Evolutionary conservation across 2,888 invertebrate species (phyloP), one percentile per base, ranked within the genome.

Genomic region (Peribatodes rhomboidaria): DNA sequence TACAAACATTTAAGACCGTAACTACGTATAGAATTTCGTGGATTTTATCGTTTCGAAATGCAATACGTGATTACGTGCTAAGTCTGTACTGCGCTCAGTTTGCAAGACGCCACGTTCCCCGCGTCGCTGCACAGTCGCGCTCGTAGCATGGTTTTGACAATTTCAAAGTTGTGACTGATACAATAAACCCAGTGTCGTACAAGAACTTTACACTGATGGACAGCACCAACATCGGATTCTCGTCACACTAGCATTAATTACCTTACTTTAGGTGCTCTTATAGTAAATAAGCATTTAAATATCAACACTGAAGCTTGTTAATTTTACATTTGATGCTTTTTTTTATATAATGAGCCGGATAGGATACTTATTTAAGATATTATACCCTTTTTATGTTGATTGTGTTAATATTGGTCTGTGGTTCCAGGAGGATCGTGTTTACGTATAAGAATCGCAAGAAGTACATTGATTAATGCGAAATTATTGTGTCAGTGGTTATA

Each of bases 211-310:
- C 47, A 10, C 31, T 46, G 46, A 22, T 14, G 18, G 37, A 20
- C 2, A 50, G 10, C 20, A 46, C 22, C 49, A 50, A 64, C 49
- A 35, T 47, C 56, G 33, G 53, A 56, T 33, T 18, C 58, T 33
- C 53, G 63, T 68, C 66, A 65, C 62, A 50, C 31, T 67, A 68
- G 68, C 65, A 46, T 63, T 42, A 57, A 62, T 80, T 78, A 75
- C 76, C 78, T 69, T 68, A 70, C 56, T 78, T 61, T 80, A 82
- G 84, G 81, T 82, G 81, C 82, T 81, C 81, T 79, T 79, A 77
- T 82, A 85, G 84, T 84, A 78, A 76, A 82, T 81, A 83, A 81
- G 82, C 76, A 76, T 79, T 82, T 81, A 84, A 78, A 83, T 80
- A 83, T 83, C 78, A 79, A 77, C 77, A 42, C 69, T 72, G 79